These are phyloP conservation scores for Drosophila subobscura DNA, from an alignment of 1,140 invertebrate genomes.

Conservation along the genomic window DNA sequence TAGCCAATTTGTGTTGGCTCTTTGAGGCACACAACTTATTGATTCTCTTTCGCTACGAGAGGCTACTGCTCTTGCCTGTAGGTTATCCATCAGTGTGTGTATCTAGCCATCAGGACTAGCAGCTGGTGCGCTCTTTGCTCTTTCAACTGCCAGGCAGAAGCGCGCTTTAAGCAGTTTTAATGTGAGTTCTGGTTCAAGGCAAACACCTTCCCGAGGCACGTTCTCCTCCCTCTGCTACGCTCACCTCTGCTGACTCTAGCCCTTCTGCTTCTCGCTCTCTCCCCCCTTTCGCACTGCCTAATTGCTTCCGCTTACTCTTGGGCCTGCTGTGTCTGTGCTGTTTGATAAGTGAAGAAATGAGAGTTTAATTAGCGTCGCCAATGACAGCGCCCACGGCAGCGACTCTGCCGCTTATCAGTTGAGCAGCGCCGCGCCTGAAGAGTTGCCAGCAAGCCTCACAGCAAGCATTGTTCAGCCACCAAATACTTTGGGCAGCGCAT, in stretches of 20 bases:
- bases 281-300: slow-evolving; percentile 15
- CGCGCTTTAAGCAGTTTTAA: too few relatives aligned
- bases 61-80: background rate
- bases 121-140: too few relatives aligned
- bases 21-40: too few relatives aligned
- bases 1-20: too few relatives aligned
- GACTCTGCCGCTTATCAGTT: slow-evolving; percentile 49
- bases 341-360: slow-evolving; percentile 66
- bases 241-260: too few relatives aligned
- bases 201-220: too few relatives aligned
- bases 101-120: too few relatives aligned
- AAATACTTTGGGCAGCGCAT: background rate
- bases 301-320: slow-evolving; percentile 47
- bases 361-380: slow-evolving; percentile 67
- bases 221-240: too few relatives aligned
- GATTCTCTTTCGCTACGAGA: too few relatives aligned
- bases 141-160: background rate
- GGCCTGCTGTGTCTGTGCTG: slow-evolving; percentile 41
- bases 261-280: too few relatives aligned
- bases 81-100: background rate
- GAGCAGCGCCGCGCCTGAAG: slow-evolving; percentile 27
- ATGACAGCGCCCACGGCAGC: slow-evolving; percentile 36
- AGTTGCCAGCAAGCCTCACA: slow-evolving; percentile 35
- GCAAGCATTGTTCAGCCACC: background rate
- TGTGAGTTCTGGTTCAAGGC: too few relatives aligned